These are phyloP conservation scores for Phrynosoma blainvillii DNA, from an alignment of 2,113 vertebrate species.

Conservation along the genomic window DNA sequence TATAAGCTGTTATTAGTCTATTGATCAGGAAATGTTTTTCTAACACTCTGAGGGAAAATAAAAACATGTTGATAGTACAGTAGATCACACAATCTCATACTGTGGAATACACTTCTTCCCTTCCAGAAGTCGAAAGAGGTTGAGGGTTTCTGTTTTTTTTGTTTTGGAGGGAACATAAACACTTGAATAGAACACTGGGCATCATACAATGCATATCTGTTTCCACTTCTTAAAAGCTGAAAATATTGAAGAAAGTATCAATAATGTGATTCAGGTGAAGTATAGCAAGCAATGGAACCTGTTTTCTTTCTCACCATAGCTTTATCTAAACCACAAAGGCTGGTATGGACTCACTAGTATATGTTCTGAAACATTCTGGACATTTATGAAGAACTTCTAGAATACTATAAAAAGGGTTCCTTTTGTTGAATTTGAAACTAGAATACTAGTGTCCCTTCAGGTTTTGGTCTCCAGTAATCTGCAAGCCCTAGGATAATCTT, in stretches of 20 bases:
- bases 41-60: slow-evolving; percentile 37
- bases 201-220: background rate
- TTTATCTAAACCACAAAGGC: background rate
- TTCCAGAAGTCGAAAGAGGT: rapidly evolving
- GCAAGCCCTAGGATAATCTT: no score
- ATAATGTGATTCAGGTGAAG: background rate
- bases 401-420: background rate
- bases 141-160: background rate
- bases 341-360: background rate
- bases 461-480: no score
- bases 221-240: background rate
- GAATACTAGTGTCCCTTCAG: no score
- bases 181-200: background rate
- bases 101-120: background rate
- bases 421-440: no score
- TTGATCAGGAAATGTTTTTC: slow-evolving; percentile 41
- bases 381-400: background rate
- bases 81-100: background rate
- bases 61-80: slow-evolving; percentile 30
- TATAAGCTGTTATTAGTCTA: slow-evolving; percentile 40
- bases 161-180: background rate
- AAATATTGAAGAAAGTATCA: background rate
- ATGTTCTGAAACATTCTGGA: background rate
- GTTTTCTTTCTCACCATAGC: background rate
- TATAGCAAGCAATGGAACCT: background rate